Conservation (phyloP, 1,140 invertebrate genomes). For the Linepithema humile region DNA sequence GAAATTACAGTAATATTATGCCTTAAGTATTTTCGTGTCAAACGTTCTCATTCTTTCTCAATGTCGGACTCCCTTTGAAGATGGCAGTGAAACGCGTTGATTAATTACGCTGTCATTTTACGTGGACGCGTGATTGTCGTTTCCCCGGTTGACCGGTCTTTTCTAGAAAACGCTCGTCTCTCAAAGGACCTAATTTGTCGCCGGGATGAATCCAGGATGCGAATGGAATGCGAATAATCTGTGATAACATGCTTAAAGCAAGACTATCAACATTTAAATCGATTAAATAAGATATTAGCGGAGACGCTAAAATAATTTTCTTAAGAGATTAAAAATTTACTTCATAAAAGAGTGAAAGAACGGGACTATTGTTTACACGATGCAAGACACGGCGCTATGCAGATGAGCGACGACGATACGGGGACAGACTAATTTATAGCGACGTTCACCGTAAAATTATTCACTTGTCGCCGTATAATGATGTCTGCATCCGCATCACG, state of each 20-base stretch:
- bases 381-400: constrained; percentile 66
- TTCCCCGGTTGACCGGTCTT: constrained; percentile 30
- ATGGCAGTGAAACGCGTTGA: background rate
- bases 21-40: background rate
- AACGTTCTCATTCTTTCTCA: background rate
- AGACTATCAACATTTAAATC: background rate
- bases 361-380: constrained; percentile 54
- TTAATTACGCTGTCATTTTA: constrained; percentile 43
- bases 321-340: background rate
- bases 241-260: background rate
- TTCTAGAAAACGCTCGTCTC: constrained; percentile 7
- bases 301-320: background rate
- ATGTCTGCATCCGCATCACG: constrained; percentile 39
- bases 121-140: constrained; percentile 9
- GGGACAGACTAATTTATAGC: constrained; percentile 72
- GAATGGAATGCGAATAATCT: background rate
- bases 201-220: background rate
- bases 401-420: constrained; percentile 65
- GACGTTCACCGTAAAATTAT: constrained; percentile 71
- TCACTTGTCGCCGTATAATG: constrained; percentile 68
- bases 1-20: constrained; percentile 22
- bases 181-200: background rate
- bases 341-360: background rate
- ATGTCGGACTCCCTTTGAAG: background rate
- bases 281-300: background rate